A percentile compares a stretch with the other conserved stretches of the same genome.
Evolutionary conservation across 2,113 vertebrate species (phyloP).

Genomic region (Pan troglodytes): NHGRI_mPanTro3-v2.1_pri NC_072401.2:116197001-116197500

Average conservation of each 20-base stretch:
- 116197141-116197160: slow-evolving; percentile 17
- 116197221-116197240: background rate
- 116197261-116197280: too few relatives aligned
- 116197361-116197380: too few relatives aligned
- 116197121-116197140: slow-evolving; percentile 36
- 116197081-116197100: slow-evolving; percentile 65
- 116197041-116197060: background rate
- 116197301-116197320: too few relatives aligned
- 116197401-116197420: too few relatives aligned
- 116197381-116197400: too few relatives aligned
- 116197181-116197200: slow-evolving; percentile 2
- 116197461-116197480: too few relatives aligned
- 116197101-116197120: slow-evolving; percentile 51
- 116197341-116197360: too few relatives aligned
- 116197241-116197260: background rate
- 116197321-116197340: too few relatives aligned
- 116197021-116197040: background rate
- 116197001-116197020: background rate
- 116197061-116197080: slow-evolving; percentile 22
- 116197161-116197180: background rate
- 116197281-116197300: too few relatives aligned
- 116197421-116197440: too few relatives aligned
- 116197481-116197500: too few relatives aligned
- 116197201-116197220: background rate
- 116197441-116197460: too few relatives aligned